Base-by-base conservation (phyloP, 2,797 vertebrate genomes). In the Sus cebifrons region DNA sequence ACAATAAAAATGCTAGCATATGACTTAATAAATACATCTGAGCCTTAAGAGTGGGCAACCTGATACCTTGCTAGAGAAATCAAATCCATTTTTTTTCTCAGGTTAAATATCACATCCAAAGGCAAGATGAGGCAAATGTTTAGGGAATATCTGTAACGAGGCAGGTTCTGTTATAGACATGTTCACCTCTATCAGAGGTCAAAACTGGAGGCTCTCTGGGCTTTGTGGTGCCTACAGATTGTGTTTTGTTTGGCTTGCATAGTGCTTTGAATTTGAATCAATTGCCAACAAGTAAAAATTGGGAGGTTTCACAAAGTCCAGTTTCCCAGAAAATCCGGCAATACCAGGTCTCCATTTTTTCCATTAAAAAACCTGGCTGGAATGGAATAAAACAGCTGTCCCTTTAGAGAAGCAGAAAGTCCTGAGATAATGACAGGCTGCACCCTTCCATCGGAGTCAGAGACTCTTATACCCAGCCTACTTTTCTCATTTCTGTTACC, bases 281-380 rank as follows among this genome's bases (percentile, higher is more conserved):
- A 96, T 97, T 88, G 91, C 96, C 97, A 96, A 90, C 86, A 91
- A 71, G 56, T 93, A 58, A 95, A 97, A 94, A 95, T 92, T 96
- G 84, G 95, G 87, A 98, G 77, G 91, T 94, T 95, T 97, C 81
- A 82, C 83, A 90, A 95, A 88, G 96, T 98, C 97, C 95, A 89
- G 87, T 87, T 97, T 97, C 94, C 97, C 89, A 16, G 83, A 93
- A 96, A 97, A 94, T 91, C 93, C 97, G 97, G 89, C 93, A 93
- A 89, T 40, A 60, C 81, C 73, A 79, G 67, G 71, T 92, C 88
- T 54, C 14, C 65, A 58, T 74, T 92, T 93, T 95, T 96, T 94
- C 86, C 75, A 21, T 74, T 83, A 40, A 87, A 90, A 93, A 96
- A 82, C 62, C 83, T 86, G 79, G 68, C 86, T 75, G 64, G 36